Percentiles rank a stretch among this genome's conserved stretches.
Conservation (phyloP, 2,888 invertebrate genomes). For the Limnephilus marmoratus region DNA sequence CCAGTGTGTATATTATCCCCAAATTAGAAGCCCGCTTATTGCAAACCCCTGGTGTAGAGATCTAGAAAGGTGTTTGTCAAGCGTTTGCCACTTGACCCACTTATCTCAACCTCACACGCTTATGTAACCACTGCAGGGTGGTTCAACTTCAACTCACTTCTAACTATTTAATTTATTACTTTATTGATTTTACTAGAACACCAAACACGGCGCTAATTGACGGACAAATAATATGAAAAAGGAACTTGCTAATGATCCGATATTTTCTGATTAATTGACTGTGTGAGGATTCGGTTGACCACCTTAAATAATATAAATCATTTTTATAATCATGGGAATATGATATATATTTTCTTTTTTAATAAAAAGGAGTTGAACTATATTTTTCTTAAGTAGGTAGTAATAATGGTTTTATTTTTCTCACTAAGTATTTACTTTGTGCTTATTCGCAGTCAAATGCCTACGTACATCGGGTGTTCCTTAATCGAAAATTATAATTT, state of each 20-base stretch:
- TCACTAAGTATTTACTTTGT: too few species aligned
- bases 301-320: not conserved
- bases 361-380: too few species aligned
- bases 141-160: constrained; percentile 24
- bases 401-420: too few species aligned
- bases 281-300: not conserved
- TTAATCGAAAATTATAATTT: too few species aligned
- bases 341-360: not conserved
- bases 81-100: constrained; percentile 51
- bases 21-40: not conserved
- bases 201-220: not conserved
- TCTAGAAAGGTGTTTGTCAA: constrained; percentile 58
- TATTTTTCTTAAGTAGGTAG: too few species aligned
- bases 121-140: constrained; percentile 13
- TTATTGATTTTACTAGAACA: not conserved
- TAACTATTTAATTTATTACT: not conserved
- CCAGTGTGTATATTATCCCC: not conserved
- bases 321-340: not conserved
- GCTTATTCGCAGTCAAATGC: too few species aligned
- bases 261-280: not conserved
- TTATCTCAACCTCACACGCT: constrained; percentile 33
- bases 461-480: too few species aligned
- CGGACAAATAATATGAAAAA: not conserved
- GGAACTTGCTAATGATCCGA: not conserved
- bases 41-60: constrained; percentile 12